Conservation (phyloP, 37 sponge, comb jelly and placozoan species). For the Hormiphora californensis region DNA sequence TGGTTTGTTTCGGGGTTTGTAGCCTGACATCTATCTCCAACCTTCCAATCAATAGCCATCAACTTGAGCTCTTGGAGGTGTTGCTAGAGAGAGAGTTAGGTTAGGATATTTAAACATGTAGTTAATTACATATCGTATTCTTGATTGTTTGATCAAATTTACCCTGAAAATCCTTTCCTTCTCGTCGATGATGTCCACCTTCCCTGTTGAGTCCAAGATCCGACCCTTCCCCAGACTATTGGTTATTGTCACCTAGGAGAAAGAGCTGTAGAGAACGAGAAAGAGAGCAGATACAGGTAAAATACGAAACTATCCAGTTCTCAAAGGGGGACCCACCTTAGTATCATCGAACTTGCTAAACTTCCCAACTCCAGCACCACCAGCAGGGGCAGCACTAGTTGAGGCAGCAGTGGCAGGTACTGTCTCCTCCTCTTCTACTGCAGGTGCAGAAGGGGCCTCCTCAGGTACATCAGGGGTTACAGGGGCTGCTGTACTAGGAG, state of each 20-base stretch:
- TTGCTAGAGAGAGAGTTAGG: neutral
- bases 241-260: too few relatives aligned
- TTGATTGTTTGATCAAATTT: neutral
- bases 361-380: too few relatives aligned
- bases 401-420: too few relatives aligned
- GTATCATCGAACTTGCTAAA: too few relatives aligned
- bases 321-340: too few relatives aligned
- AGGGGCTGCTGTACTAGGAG: neutral
- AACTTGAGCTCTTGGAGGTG: conserved; percentile 45
- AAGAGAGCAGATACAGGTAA: too few relatives aligned
- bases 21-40: conserved; percentile 45
- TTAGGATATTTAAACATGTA: neutral
- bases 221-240: neutral
- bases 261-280: too few relatives aligned
- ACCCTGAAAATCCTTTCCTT: conserved; percentile 24
- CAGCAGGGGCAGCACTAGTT: too few relatives aligned
- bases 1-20: conserved; percentile 24
- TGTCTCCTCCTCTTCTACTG: too few relatives aligned
- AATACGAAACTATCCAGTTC: too few relatives aligned
- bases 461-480: neutral
- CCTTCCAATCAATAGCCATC: conserved; percentile 2
- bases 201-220: neutral
- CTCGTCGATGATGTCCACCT: conserved; percentile 51
- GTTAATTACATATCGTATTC: neutral
- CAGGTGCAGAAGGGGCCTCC: neutral